Evolutionary conservation across 1,140 invertebrate genomes (phyloP).

Genomic region (Drosophila ohnishii): DNA sequence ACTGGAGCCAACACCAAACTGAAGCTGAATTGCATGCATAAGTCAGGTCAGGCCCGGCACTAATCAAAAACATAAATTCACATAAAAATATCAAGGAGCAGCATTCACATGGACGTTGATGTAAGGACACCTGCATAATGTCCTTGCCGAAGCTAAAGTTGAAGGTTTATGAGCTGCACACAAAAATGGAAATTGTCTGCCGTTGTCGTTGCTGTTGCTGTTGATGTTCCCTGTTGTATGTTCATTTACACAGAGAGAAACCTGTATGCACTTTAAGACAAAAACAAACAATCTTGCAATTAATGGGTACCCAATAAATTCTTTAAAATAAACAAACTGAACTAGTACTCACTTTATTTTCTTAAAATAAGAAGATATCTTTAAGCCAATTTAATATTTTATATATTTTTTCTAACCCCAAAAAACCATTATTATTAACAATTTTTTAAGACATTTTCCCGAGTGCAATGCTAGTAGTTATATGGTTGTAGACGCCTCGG

Average conservation of each 20-base stretch:
- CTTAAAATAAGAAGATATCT: background rate
- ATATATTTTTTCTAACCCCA: background rate
- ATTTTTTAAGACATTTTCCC: background rate
- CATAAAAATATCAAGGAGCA: slow-evolving; percentile 69
- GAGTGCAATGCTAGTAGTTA: slow-evolving; percentile 6
- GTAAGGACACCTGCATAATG: slow-evolving; percentile 65
- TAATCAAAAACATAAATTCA: slow-evolving; percentile 82
- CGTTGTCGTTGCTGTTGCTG: slow-evolving; percentile 27
- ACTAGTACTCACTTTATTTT: too few relatives aligned
- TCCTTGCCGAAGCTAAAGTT: slow-evolving; percentile 69
- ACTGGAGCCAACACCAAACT: slow-evolving; percentile 16
- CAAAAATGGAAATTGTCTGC: slow-evolving; percentile 76
- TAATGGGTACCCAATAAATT: too few relatives aligned
- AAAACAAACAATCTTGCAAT: background rate
- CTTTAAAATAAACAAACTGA: too few relatives aligned
- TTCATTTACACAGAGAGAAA: slow-evolving; percentile 21
- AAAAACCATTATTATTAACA: too few relatives aligned
- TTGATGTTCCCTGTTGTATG: slow-evolving; percentile 39
- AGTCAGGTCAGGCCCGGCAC: slow-evolving; percentile 65
- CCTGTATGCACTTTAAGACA: background rate
- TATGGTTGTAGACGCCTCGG: slow-evolving; percentile 53
- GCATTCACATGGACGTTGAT: slow-evolving; percentile 36
- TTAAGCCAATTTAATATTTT: background rate
- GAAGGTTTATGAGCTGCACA: slow-evolving; percentile 78
- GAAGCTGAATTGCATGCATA: slow-evolving; percentile 65